Base-by-base conservation (phyloP, 2,113 vertebrate genomes). In the Cynoglossus semilaevis region DNA sequence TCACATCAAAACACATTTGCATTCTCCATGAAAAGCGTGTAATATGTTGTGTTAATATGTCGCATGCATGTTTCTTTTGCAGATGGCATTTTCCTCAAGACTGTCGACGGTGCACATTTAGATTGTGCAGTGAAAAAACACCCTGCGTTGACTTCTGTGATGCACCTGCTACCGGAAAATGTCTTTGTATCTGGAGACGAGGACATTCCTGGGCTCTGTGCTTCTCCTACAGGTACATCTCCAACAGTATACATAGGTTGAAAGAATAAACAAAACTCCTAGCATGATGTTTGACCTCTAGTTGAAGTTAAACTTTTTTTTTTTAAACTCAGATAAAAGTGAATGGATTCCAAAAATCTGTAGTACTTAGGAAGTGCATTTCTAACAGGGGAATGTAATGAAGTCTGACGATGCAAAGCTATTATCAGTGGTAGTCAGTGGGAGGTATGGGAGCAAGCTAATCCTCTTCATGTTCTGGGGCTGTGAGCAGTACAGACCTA, bases 121-220 rank as follows among this genome's bases (percentile, higher is more conserved):
- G 90, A 90, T 15, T 96, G 92, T 50, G 37, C 35, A 8, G 45
- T 97, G 42, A 90, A 83, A 79, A 79, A 63, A 0, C 93, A 98
- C 53, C 86, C 83, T 0, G 63, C 84, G 0, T 50, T 99, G 77
- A 85, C 79, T 63, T 61, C 61, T 0, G 35, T 86, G 51, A 87
- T 87, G 76, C 93, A 94, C 64, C 90, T 99, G 0, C 77, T 99
- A 19, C 95, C 96, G 0, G 93, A 94, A 81, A 95, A 99, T 72
- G 74, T 90, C 7, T 88, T 95, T 13, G 54, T 93, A 9, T 95
- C 94, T 0, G 91, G 93, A 13, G 74, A 86, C 35, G 92, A 94
- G 69, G 84, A 36, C 3, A 45, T 97, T 55, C 94, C 95, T 0
- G 96, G 96, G 0, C 74, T 96, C 18, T 67, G 88, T 15, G 75